Conservation (phyloP, 2,113 vertebrate genomes). For the Paracanthobrama guichenoti region DNA sequence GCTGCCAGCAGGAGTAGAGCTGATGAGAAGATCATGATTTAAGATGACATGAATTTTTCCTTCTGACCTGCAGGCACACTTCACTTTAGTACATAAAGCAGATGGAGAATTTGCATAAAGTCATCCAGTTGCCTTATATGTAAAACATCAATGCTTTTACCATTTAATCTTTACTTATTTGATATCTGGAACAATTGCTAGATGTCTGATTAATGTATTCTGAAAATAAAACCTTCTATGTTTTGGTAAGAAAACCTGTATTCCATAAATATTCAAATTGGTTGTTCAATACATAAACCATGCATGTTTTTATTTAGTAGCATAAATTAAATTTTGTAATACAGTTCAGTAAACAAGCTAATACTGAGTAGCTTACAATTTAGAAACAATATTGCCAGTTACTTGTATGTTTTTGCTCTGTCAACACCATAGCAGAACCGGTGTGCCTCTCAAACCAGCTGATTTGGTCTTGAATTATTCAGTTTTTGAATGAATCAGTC, state of each 20-base stretch:
- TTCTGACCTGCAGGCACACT: not conserved
- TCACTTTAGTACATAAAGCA: not conserved
- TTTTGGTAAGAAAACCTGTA: not conserved
- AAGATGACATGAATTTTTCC: not conserved
- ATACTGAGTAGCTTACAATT: too few species aligned
- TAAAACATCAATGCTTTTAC: not conserved
- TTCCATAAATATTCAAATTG: not conserved
- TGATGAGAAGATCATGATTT: not conserved
- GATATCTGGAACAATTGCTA: not conserved
- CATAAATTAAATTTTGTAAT: not conserved
- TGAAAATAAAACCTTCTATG: too few species aligned
- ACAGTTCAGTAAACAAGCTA: not conserved
- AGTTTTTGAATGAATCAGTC: too few species aligned
- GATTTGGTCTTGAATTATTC: too few species aligned
- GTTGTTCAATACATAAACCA: not conserved
- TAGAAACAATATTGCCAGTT: too few species aligned
- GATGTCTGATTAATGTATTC: too few species aligned
- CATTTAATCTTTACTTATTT: not conserved
- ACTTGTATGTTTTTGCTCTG: too few species aligned
- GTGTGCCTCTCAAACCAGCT: too few species aligned
- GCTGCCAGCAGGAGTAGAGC: slow-evolving; percentile 6
- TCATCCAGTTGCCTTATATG: not conserved
- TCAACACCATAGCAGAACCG: too few species aligned
- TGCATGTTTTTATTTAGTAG: not conserved
- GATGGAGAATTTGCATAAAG: not conserved